A percentile compares a stretch with the other conserved stretches of the same genome.
phyloP scores from a whole-genome alignment of 1,140 invertebrate genomes.

The Halyomorpha halys region DNA sequence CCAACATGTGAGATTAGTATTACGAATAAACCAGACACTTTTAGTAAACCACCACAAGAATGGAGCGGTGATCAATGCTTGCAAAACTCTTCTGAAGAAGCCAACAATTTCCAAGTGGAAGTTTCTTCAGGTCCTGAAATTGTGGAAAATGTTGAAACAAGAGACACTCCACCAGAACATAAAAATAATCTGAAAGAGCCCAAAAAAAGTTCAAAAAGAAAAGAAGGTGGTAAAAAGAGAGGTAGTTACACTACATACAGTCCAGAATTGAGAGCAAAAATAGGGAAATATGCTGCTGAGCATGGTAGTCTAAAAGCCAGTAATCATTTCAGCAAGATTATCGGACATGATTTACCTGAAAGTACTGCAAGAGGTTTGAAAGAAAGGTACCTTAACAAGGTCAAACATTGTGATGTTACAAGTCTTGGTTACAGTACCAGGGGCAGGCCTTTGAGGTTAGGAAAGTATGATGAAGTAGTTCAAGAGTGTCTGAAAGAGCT shows the following conservation, averaged over 20 bases:
- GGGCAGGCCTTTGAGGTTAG: constrained; percentile 36
- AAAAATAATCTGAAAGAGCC: not conserved
- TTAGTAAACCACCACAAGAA: too few relatives aligned
- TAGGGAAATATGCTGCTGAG: constrained; percentile 37
- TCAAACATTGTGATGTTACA: constrained; percentile 32
- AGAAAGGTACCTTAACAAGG: constrained; percentile 35
- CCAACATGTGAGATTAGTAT: too few relatives aligned
- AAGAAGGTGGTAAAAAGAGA: constrained; percentile 28
- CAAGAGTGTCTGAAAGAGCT: constrained; percentile 37
- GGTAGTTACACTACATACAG: constrained; percentile 36
- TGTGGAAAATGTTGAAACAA: too few relatives aligned
- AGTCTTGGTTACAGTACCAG: constrained; percentile 35
- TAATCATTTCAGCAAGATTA: constrained; percentile 34
- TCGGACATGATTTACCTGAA: constrained; percentile 36
- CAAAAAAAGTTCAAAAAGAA: not conserved
- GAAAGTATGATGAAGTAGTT: constrained; percentile 37
- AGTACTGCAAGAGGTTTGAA: constrained; percentile 36
- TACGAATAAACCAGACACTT: too few relatives aligned
- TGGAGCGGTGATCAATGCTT: too few relatives aligned
- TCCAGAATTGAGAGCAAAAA: constrained; percentile 37
- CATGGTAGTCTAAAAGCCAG: constrained; percentile 36
- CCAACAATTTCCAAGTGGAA: too few relatives aligned
- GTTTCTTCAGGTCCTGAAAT: too few relatives aligned
- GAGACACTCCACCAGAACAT: too few relatives aligned
- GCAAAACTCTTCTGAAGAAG: too few relatives aligned